phyloP scores from a whole-genome alignment of 37 sponge, comb jelly and placozoan species.

The Spongilla lacustris region DNA sequence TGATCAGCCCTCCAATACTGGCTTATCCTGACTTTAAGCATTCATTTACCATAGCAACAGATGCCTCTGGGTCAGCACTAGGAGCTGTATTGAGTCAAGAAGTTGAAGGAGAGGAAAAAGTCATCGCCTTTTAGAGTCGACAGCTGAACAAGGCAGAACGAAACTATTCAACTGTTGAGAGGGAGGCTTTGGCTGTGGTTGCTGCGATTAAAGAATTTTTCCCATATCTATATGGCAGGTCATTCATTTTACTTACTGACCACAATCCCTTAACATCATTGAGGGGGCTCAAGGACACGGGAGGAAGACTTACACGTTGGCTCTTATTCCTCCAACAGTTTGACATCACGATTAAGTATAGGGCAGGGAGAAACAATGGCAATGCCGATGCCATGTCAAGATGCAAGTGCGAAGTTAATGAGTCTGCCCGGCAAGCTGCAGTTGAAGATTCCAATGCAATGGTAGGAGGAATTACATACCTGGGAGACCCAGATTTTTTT shows the following conservation, averaged over 20 bases:
- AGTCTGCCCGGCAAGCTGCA: background rate
- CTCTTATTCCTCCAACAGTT: slow-evolving; percentile 44
- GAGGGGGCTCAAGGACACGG: slow-evolving; percentile 19
- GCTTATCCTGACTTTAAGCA: slow-evolving; percentile 28
- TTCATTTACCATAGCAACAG: slow-evolving; percentile 19
- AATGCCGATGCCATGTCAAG: slow-evolving; percentile 41
- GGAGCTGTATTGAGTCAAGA: slow-evolving; percentile 47
- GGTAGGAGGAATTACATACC: no score
- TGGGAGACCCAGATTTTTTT: background rate
- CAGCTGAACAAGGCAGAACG: slow-evolving; percentile 7
- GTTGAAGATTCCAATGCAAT: no score
- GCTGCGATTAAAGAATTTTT: slow-evolving; percentile 34
- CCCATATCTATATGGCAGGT: slow-evolving; percentile 17
- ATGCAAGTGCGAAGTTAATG: background rate
- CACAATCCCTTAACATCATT: slow-evolving; percentile 20
- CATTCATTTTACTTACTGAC: slow-evolving; percentile 26
- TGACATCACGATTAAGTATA: slow-evolving; percentile 20
- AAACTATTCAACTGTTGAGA: slow-evolving; percentile 17
- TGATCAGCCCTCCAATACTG: slow-evolving; percentile 26
- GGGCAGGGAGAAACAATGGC: slow-evolving; percentile 26
- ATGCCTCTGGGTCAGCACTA: slow-evolving; percentile 41
- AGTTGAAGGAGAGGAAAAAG: slow-evolving; percentile 33
- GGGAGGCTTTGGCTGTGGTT: slow-evolving; percentile 23
- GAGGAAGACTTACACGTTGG: slow-evolving; percentile 37
- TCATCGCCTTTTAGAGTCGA: slow-evolving; percentile 43